phyloP scores from a whole-genome alignment of 1,140 invertebrate genomes.

The Pissodes strobi region DNA sequence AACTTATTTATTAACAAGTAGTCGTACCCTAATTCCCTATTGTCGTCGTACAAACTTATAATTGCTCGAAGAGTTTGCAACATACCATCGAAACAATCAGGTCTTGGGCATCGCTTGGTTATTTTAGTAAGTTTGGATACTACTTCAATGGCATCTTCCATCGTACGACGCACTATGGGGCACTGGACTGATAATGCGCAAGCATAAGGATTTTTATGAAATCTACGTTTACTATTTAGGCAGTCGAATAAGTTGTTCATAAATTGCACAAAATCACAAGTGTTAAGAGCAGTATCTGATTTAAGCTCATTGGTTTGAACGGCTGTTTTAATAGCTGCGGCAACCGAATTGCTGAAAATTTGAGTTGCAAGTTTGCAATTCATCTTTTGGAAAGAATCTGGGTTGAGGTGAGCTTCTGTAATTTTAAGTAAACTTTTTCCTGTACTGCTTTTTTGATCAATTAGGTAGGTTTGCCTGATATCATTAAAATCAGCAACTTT shows the following conservation, averaged over 20 bases:
- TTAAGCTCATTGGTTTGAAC: constrained; percentile 35
- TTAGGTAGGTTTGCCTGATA: not conserved
- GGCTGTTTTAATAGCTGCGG: constrained; percentile 39
- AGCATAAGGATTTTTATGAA: too few relatives aligned
- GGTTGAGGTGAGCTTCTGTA: constrained; percentile 41
- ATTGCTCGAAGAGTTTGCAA: not conserved
- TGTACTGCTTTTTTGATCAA: constrained; percentile 26
- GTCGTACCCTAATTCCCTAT: not conserved
- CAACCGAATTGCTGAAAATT: constrained; percentile 42
- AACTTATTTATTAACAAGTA: too few relatives aligned
- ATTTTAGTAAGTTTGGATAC: not conserved
- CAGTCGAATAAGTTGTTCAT: constrained; percentile 43
- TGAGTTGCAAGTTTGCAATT: constrained; percentile 44
- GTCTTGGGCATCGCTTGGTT: not conserved
- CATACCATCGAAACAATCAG: too few relatives aligned
- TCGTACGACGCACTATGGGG: too few relatives aligned
- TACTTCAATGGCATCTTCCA: too few relatives aligned
- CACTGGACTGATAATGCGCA: too few relatives aligned
- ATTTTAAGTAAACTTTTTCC: constrained; percentile 38
- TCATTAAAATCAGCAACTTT: not conserved
- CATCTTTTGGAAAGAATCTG: constrained; percentile 48
- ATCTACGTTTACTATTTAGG: constrained; percentile 39
- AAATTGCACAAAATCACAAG: constrained; percentile 36
- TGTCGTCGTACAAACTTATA: not conserved
- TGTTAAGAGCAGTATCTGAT: constrained; percentile 22